A percentile compares a stretch with the other conserved stretches of the same genome.
phyloP scores from a whole-genome alignment of 1,140 invertebrate genomes.

The Orchesella cincta region DNA sequence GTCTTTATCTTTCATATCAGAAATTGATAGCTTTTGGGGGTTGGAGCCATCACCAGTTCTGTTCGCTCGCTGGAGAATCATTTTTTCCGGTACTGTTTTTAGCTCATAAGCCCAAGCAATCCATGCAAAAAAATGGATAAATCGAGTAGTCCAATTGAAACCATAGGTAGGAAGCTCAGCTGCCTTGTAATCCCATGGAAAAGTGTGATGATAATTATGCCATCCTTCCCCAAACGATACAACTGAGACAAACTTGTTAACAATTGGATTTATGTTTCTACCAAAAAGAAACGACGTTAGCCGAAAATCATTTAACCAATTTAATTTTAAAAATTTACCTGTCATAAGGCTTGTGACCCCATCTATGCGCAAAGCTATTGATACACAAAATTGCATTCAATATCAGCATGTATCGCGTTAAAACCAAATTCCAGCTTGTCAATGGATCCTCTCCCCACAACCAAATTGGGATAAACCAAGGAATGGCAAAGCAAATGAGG shows the following conservation, averaged over 20 bases:
- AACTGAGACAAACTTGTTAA: constrained; percentile 44
- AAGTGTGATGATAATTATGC: constrained; percentile 66
- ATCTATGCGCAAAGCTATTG: constrained; percentile 59
- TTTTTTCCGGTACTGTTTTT: constrained; percentile 56
- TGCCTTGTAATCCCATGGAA: no score
- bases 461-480: neutral
- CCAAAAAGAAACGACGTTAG: no score
- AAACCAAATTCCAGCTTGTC: neutral
- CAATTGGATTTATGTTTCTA: constrained; percentile 44
- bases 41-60: constrained; percentile 52
- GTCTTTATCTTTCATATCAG: no score
- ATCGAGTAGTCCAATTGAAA: constrained; percentile 60
- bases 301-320: neutral
- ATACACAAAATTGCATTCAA: neutral
- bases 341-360: constrained; percentile 64
- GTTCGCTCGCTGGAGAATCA: constrained; percentile 50
- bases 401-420: neutral
- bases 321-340: no score
- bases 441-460: neutral
- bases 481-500: neutral
- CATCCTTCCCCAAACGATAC: constrained; percentile 56
- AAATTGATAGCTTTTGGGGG: no score
- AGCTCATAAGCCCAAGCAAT: constrained; percentile 62
- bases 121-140: constrained; percentile 60
- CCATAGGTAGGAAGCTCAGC: no score